Evolutionary conservation across 2,888 invertebrate genomes (phyloP).

Genomic region (Cabera pusaria): DNA sequence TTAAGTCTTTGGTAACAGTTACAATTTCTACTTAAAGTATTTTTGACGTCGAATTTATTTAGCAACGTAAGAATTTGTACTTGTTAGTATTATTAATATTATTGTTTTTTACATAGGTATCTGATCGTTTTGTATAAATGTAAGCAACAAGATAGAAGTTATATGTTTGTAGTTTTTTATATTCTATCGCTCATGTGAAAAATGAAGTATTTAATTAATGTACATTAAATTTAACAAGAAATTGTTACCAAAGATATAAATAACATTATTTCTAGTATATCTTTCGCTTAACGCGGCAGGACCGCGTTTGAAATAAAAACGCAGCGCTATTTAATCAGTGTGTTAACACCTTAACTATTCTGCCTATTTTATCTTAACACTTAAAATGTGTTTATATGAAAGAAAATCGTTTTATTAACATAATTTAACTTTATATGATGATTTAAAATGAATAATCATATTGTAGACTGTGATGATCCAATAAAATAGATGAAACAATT

Average conservation of each 20-base stretch:
- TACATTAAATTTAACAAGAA: too few species aligned
- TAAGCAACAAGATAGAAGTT: too few species aligned
- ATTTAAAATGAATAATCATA: slow-evolving; percentile 19
- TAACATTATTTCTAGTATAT: slow-evolving; percentile 3
- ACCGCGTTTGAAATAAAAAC: slow-evolving; percentile 35
- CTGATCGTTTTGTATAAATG: too few species aligned
- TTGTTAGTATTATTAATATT: too few species aligned
- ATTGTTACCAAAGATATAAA: slow-evolving; percentile 30
- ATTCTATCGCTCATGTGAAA: too few species aligned
- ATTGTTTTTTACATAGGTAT: too few species aligned
- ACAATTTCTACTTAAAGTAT: too few species aligned
- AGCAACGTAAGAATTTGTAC: slow-evolving; percentile 9
- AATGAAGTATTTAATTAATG: too few species aligned
- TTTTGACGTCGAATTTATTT: slow-evolving; percentile 17
- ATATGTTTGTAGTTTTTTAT: too few species aligned
- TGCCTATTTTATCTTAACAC: slow-evolving; percentile 18
- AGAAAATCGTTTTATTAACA: slow-evolving; percentile 23
- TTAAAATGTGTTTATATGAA: slow-evolving; percentile 13
- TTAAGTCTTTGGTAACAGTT: slow-evolving; percentile 23
- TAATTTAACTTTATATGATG: slow-evolving; percentile 20
- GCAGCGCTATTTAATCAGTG: slow-evolving; percentile 45
- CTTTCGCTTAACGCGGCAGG: slow-evolving; percentile 36
- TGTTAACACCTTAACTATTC: slow-evolving; percentile 34
- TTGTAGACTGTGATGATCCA: slow-evolving; percentile 28
- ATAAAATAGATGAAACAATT: slow-evolving; percentile 19